Percentiles rank a stretch among this genome's conserved stretches.
Conservation (phyloP, 2,113 vertebrate genomes). For the Myocastor coypus region DNA sequence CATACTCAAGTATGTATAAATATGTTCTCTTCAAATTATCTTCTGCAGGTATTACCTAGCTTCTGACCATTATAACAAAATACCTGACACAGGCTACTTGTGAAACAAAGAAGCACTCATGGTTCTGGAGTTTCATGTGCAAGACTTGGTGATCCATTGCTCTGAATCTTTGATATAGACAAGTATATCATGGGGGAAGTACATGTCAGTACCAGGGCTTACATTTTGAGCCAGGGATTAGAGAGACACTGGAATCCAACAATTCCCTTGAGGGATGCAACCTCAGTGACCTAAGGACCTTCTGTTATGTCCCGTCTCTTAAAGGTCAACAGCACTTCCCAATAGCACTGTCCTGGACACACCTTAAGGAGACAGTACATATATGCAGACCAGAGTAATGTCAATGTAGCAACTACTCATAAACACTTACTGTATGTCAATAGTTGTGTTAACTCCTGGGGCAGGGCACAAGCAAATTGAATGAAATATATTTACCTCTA, state of each 20-base stretch:
- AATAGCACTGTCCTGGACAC: background rate
- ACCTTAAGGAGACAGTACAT: background rate
- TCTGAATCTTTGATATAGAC: background rate
- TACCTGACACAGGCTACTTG: background rate
- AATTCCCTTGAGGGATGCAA: background rate
- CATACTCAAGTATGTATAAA: background rate
- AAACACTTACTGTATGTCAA: background rate
- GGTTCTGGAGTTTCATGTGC: background rate
- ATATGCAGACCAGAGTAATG: background rate
- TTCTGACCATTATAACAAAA: background rate
- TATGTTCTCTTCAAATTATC: constrained; percentile 12
- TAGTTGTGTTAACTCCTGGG: background rate
- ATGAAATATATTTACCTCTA: background rate
- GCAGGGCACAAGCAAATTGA: background rate
- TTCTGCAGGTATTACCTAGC: background rate
- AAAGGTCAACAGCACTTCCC: background rate
- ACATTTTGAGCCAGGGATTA: background rate
- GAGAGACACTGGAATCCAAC: background rate
- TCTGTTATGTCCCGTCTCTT: background rate
- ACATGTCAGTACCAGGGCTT: background rate
- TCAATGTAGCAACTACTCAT: constrained; percentile 15
- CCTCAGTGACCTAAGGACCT: background rate
- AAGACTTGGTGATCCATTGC: background rate
- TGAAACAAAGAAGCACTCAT: background rate
- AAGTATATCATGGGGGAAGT: background rate